A percentile compares a stretch with the other conserved stretches of the same genome.
Conservation (phyloP, 1,140 invertebrate genomes). For the Cataglyphis hispanica region DNA sequence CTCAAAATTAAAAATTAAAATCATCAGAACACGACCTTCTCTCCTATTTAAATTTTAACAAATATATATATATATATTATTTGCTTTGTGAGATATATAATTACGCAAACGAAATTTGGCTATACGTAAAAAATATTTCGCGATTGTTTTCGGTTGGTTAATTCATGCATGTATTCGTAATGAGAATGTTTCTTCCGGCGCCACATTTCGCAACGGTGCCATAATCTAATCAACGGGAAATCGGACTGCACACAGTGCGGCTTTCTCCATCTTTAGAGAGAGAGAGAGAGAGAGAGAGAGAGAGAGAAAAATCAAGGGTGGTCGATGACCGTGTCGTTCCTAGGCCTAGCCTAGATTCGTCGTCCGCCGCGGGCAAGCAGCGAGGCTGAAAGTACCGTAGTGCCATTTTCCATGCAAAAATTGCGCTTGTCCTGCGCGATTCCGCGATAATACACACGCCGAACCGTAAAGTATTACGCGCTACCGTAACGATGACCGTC, state of each 20-base stretch:
- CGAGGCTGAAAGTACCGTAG: conserved; percentile 81
- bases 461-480: conserved; percentile 85
- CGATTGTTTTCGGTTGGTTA: not conserved
- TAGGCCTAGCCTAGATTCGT: conserved; percentile 80
- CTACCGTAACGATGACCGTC: conserved; percentile 86
- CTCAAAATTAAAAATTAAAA: not conserved
- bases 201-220: conserved; percentile 28
- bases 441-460: conserved; percentile 83
- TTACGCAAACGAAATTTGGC: not conserved
- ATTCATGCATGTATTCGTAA: not conserved
- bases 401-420: conserved; percentile 80
- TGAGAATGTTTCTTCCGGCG: not conserved
- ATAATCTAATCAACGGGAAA: conserved; percentile 66
- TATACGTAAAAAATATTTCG: not conserved
- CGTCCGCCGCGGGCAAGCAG: conserved; percentile 66
- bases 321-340: conserved; percentile 75
- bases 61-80: not conserved
- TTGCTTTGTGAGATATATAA: not conserved
- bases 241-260: conserved; percentile 43
- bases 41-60: not conserved
- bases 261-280: conserved; percentile 70
- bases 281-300: conserved; percentile 28
- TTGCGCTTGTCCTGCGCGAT: conserved; percentile 79
- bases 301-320: conserved; percentile 73
- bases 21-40: not conserved